Evolutionary conservation across 2,888 invertebrate species (phyloP).

Genomic region (Pollenia amentaria): DNA sequence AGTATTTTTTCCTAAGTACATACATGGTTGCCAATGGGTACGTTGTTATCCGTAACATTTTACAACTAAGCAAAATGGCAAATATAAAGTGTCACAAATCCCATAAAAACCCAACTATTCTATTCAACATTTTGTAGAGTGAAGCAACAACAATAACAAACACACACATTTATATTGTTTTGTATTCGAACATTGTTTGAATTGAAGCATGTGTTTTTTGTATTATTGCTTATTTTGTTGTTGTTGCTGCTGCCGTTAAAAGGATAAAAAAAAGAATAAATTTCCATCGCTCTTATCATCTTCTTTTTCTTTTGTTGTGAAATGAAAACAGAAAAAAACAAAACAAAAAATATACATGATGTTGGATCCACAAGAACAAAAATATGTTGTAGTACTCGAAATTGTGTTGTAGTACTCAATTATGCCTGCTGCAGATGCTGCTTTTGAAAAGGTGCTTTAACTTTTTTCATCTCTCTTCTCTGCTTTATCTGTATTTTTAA

Average conservation of each 20-base stretch:
- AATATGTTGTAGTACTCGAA: background rate
- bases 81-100: too few species aligned
- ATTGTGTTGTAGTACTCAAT: conserved; percentile 4
- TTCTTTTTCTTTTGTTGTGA: conserved; percentile 15
- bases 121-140: too few species aligned
- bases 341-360: conserved; percentile 3
- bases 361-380: conserved; percentile 9
- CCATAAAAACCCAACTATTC: too few species aligned
- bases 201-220: conserved; percentile 65
- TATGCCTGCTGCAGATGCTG: conserved; percentile 59
- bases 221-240: conserved; percentile 47
- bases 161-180: background rate
- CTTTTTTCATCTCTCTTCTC: conserved; percentile 19
- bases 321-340: conserved; percentile 4
- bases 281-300: conserved; percentile 7
- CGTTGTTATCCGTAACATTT: too few species aligned
- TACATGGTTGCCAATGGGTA: too few species aligned
- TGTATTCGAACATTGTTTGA: conserved; percentile 57
- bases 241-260: conserved; percentile 34
- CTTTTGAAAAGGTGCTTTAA: conserved; percentile 50
- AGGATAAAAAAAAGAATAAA: conserved; percentile 32
- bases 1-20: too few species aligned
- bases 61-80: too few species aligned
- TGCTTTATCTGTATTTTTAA: conserved; percentile 24
- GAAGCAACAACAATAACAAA: background rate